phyloP scores from a whole-genome alignment of 1,140 invertebrate species.

The Zaprionus nigranus region DNA sequence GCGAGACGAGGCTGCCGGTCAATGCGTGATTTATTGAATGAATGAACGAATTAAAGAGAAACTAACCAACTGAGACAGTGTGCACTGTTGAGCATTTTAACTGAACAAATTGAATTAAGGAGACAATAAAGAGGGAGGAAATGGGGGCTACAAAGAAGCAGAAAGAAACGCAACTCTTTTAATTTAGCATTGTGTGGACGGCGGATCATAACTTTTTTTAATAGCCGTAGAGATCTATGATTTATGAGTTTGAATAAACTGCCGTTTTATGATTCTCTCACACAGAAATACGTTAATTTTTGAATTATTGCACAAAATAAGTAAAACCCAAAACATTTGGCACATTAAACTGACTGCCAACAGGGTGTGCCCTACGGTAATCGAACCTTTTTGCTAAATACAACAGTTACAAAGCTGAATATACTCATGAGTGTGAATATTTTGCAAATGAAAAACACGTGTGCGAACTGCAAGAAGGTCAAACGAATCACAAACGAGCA shows the following conservation, averaged over 20 bases:
- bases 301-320: background rate
- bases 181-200: slow-evolving; percentile 45
- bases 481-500: slow-evolving; percentile 44
- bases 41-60: slow-evolving; percentile 44
- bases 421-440: slow-evolving; percentile 25
- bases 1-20: slow-evolving; percentile 34
- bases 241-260: slow-evolving; percentile 66
- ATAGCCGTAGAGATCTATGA: slow-evolving; percentile 49
- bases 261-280: slow-evolving; percentile 19
- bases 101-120: slow-evolving; percentile 69
- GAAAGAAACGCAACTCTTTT: slow-evolving; percentile 55
- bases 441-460: slow-evolving; percentile 48
- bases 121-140: slow-evolving; percentile 50
- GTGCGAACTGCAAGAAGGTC: slow-evolving; percentile 64
- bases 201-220: slow-evolving; percentile 52
- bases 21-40: slow-evolving; percentile 75
- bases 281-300: background rate
- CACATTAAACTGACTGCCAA: slow-evolving; percentile 45
- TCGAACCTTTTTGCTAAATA: slow-evolving; percentile 5
- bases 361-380: slow-evolving; percentile 43
- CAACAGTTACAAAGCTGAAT: background rate
- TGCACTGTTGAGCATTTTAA: slow-evolving; percentile 25
- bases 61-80: background rate
- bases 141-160: slow-evolving; percentile 3
- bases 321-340: slow-evolving; percentile 30